phyloP scores from a whole-genome alignment of 2,113 vertebrate species.

The Dipodomys stephensi region DNA sequence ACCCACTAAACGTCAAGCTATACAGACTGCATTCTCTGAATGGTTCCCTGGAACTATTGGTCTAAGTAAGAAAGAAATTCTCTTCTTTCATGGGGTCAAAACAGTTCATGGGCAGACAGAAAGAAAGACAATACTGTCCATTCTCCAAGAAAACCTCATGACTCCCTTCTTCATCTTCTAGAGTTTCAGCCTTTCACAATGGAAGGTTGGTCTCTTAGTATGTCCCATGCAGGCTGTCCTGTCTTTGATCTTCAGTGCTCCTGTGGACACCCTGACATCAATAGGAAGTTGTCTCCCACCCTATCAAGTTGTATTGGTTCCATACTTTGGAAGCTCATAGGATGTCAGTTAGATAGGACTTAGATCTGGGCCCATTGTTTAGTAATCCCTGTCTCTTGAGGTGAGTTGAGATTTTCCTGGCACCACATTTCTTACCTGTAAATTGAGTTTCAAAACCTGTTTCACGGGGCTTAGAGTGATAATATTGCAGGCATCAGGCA shows the following conservation, averaged over 20 bases:
- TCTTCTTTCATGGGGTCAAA: not conserved
- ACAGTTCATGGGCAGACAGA: not conserved
- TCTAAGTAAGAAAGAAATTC: not conserved
- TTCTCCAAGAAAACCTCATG: not conserved
- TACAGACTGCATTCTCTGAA: not conserved
- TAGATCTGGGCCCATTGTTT: not conserved
- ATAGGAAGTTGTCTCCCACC: slow-evolving; percentile 7
- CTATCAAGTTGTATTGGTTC: not conserved
- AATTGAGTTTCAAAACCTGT: slow-evolving; percentile 7
- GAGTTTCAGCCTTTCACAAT: not conserved
- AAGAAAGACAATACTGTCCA: not conserved
- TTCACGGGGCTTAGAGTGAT: not conserved
- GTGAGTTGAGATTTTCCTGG: not conserved
- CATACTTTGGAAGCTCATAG: not conserved
- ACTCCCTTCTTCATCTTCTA: not conserved
- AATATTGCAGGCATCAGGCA: not conserved
- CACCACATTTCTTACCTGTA: not conserved
- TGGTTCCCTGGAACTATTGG: not conserved
- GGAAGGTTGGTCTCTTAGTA: not conserved
- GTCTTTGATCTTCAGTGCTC: not conserved
- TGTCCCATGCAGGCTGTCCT: not conserved
- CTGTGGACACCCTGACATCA: not conserved
- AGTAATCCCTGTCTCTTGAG: not conserved
- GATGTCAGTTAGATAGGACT: not conserved
- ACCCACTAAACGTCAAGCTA: not conserved